A percentile compares a stretch with the other conserved stretches of the same genome.
phyloP scores from a whole-genome alignment of 2,797 vertebrate species.

The Brachymystax lenok region DNA sequence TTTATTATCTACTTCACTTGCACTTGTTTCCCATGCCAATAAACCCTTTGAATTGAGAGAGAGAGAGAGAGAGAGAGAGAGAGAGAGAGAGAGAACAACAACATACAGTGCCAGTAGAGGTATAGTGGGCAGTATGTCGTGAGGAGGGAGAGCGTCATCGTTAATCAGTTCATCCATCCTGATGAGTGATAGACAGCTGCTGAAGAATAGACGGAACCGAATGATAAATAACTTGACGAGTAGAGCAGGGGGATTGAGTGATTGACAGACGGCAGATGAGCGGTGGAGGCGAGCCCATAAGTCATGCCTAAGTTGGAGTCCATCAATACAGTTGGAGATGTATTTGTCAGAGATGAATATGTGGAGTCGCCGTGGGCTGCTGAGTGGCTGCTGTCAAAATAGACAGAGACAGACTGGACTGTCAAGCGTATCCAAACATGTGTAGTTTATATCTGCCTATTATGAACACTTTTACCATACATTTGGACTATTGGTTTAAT shows the following conservation, averaged over 20 bases:
- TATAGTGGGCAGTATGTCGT: slow-evolving; percentile 11
- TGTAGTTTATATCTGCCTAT: slow-evolving; percentile 21
- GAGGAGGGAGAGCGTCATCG: slow-evolving; percentile 15
- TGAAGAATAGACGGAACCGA: slow-evolving; percentile 54
- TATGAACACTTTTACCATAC: slow-evolving; percentile 2
- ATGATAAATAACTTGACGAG: slow-evolving; percentile 66
- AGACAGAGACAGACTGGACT: slow-evolving; percentile 15
- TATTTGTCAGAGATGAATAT: slow-evolving; percentile 35
- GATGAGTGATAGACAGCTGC: slow-evolving; percentile 49
- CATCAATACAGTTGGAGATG: slow-evolving; percentile 31
- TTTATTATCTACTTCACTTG: no score
- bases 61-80: background rate
- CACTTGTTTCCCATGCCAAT: no score
- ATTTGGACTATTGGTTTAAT: background rate
- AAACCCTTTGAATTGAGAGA: background rate
- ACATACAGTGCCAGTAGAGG: slow-evolving; percentile 7
- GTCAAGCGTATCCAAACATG: slow-evolving; percentile 27
- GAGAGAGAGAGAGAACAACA: background rate
- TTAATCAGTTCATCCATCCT: slow-evolving; percentile 17
- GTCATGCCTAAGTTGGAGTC: slow-evolving; percentile 27
- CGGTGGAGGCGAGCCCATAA: slow-evolving; percentile 24
- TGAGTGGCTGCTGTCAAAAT: slow-evolving; percentile 11
- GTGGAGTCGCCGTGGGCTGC: background rate
- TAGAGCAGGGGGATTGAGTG: slow-evolving; percentile 59
- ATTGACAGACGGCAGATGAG: slow-evolving; percentile 62